phyloP scores from a whole-genome alignment of 2,113 vertebrate species.

The Melanerpes aurifrons region DNA sequence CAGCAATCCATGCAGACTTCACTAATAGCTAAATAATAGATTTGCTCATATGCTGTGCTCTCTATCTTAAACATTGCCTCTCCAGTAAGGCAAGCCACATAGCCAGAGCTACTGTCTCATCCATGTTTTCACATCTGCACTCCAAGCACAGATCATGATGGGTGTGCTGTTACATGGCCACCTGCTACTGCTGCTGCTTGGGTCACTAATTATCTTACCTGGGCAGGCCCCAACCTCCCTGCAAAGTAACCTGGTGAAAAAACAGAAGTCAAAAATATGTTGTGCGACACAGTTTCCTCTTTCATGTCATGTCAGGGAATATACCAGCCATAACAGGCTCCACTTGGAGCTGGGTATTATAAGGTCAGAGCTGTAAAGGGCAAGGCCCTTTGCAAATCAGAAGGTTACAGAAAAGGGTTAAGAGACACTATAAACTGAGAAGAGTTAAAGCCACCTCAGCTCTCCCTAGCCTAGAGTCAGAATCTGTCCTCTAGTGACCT shows the following conservation, averaged over 20 bases:
- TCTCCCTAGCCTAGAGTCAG: neutral
- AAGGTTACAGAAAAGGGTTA: neutral
- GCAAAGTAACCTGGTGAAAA: neutral
- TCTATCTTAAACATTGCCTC: neutral
- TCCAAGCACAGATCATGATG: neutral
- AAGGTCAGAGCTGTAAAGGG: neutral
- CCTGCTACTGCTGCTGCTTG: neutral
- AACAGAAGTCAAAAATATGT: neutral
- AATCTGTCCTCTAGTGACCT: neutral
- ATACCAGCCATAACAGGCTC: neutral
- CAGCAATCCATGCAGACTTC: neutral
- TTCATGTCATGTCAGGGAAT: neutral
- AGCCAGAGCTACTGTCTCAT: neutral
- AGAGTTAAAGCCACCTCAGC: neutral
- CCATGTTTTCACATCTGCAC: neutral
- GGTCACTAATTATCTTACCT: constrained; percentile 47
- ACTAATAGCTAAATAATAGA: constrained; percentile 15
- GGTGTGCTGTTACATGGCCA: neutral
- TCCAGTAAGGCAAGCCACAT: neutral
- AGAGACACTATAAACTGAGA: neutral
- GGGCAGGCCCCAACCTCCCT: neutral
- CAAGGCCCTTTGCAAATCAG: fast-evolving
- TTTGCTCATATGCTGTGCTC: neutral
- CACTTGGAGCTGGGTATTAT: neutral
- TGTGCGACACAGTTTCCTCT: neutral